Evolutionary conservation across 2,113 vertebrate genomes (phyloP).

Genomic region (Trichomycterus rosablanca): DNA sequence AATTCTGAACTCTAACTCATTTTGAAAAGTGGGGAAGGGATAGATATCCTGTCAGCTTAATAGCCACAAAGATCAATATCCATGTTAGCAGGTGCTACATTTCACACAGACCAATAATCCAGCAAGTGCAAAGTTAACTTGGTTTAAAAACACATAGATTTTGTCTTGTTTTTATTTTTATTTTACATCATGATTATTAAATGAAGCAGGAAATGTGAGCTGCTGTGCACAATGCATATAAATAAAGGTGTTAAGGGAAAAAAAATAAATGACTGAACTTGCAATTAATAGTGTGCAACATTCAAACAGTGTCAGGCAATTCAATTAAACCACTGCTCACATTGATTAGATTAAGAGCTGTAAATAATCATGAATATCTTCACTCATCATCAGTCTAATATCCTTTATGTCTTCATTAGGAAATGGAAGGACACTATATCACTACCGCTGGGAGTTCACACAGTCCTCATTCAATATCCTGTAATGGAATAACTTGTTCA

Average conservation of each 20-base stretch:
- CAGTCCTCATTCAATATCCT: slow-evolving; percentile 20
- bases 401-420: not conserved
- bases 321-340: too few species aligned
- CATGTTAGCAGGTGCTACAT: slow-evolving; percentile 19
- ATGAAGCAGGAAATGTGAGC: too few species aligned
- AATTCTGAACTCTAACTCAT: slow-evolving; percentile 33
- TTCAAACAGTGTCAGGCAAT: too few species aligned
- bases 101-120: slow-evolving; percentile 6
- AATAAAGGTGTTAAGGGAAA: too few species aligned
- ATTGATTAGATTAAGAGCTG: too few species aligned
- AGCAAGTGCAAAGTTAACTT: not conserved
- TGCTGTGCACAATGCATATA: too few species aligned
- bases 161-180: not conserved
- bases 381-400: not conserved
- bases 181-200: not conserved
- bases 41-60: slow-evolving; percentile 18
- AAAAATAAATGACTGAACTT: too few species aligned
- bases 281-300: too few species aligned
- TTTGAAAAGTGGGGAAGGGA: slow-evolving; percentile 21
- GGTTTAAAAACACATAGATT: not conserved
- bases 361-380: not conserved
- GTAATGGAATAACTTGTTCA: slow-evolving; percentile 13
- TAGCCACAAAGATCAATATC: slow-evolving; percentile 17
- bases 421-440: slow-evolving; percentile 15
- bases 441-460: not conserved